Evolutionary conservation across 2,888 invertebrate species (phyloP).

Genomic region (Nephrotoma appendiculata): DNA sequence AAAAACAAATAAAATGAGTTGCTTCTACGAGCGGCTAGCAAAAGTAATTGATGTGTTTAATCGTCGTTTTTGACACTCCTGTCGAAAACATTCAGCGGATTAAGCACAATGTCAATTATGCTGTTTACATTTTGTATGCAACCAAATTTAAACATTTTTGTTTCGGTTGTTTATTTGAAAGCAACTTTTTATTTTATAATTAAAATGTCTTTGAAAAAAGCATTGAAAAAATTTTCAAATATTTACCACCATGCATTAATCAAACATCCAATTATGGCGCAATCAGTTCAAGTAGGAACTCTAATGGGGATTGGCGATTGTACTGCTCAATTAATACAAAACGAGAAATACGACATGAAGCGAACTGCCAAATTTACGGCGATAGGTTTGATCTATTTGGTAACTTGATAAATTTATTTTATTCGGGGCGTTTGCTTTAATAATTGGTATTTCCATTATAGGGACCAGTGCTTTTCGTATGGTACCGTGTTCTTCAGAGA

Average conservation of each 20-base stretch:
- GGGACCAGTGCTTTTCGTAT: conserved; percentile 51
- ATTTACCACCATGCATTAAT: conserved; percentile 1
- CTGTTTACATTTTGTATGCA: neutral
- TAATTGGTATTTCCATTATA: conserved; percentile 16
- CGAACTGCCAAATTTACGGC: conserved; percentile 26
- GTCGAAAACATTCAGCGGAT: neutral
- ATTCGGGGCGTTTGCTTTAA: neutral
- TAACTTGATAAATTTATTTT: neutral
- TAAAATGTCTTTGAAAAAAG: neutral
- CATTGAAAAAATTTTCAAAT: neutral
- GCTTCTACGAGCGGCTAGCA: neutral
- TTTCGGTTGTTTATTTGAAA: neutral
- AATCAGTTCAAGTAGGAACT: conserved; percentile 48
- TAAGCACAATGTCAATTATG: too few relatives aligned
- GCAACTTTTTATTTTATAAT: neutral
- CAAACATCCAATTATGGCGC: conserved; percentile 18
- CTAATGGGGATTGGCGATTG: conserved; percentile 66
- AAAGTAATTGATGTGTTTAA: neutral
- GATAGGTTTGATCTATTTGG: conserved; percentile 43
- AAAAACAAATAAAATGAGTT: neutral
- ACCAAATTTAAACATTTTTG: neutral
- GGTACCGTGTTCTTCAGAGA: conserved; percentile 55
- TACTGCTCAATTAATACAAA: conserved; percentile 46
- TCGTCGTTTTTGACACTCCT: neutral
- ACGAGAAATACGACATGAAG: neutral